These are phyloP conservation scores for Caligus rogercresseyi DNA, from an alignment of 1,140 invertebrate species.

Conservation along the genomic window DNA sequence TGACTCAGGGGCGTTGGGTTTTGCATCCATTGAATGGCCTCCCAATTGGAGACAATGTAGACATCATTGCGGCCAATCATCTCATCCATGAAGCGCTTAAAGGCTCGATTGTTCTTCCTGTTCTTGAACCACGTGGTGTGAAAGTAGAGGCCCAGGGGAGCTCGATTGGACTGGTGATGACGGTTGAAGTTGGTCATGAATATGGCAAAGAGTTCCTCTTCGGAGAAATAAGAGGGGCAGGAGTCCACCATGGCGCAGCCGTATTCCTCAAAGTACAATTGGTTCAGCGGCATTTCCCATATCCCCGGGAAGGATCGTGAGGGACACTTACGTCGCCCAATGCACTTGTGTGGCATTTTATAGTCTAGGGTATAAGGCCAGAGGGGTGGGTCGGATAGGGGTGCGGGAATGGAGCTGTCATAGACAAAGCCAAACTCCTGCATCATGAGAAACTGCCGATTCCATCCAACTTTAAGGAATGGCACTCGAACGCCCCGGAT, in stretches of 20 bases:
- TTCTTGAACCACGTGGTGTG: constrained; percentile 58
- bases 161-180: constrained; percentile 57
- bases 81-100: constrained; percentile 20
- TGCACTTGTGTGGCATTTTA: constrained; percentile 28
- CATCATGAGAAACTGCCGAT: constrained; percentile 74
- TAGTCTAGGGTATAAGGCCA: constrained; percentile 29
- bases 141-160: constrained; percentile 55
- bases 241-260: constrained; percentile 52
- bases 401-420: constrained; percentile 27
- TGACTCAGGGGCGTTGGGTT: constrained; percentile 43
- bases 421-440: constrained; percentile 58
- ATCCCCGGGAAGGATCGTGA: constrained; percentile 28
- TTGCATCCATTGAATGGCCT: constrained; percentile 60
- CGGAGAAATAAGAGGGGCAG: constrained; percentile 43
- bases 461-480: constrained; percentile 58
- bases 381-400: constrained; percentile 25
- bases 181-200: constrained; percentile 58
- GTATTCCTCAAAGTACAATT: constrained; percentile 42
- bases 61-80: constrained; percentile 43
- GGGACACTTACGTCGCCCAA: constrained; percentile 27
- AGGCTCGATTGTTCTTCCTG: constrained; percentile 37
- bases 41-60: constrained; percentile 55
- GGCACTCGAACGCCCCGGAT: constrained; percentile 56
- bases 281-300: constrained; percentile 59
- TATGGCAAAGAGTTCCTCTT: constrained; percentile 50